phyloP scores from a whole-genome alignment of 2,888 invertebrate genomes.

The Polyommatus iphigenia region DNA sequence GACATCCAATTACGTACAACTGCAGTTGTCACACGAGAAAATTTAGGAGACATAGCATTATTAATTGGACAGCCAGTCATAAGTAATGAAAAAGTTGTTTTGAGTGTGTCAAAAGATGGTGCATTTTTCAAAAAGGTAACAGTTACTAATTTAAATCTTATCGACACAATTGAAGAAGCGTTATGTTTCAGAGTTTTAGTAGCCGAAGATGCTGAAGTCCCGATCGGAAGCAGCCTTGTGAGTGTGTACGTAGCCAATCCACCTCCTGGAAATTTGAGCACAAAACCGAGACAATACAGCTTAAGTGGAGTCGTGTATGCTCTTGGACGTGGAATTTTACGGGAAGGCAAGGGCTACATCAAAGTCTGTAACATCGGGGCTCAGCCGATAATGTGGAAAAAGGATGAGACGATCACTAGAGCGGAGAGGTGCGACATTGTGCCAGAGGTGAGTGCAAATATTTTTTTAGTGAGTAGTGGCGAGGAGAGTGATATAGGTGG shows the following conservation, averaged over 20 bases:
- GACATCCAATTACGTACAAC: too few species aligned
- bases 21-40: too few species aligned
- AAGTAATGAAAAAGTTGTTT: too few species aligned
- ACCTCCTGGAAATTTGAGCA: too few species aligned
- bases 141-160: background rate
- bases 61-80: too few species aligned
- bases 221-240: background rate
- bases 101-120: too few species aligned
- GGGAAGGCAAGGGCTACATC: background rate
- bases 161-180: background rate
- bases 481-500: too few species aligned
- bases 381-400: constrained; percentile 15
- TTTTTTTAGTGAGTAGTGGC: too few species aligned
- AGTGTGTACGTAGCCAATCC: background rate
- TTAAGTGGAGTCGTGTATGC: background rate
- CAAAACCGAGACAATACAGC: background rate
- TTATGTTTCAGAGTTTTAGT: background rate
- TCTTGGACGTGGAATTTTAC: constrained; percentile 14
- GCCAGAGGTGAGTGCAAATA: too few species aligned
- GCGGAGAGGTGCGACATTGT: constrained; percentile 20
- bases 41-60: too few species aligned
- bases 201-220: background rate
- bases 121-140: background rate
- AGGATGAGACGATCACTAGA: constrained; percentile 11
- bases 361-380: constrained; percentile 26